Evolutionary conservation across 2,888 invertebrate genomes (phyloP).

Genomic region (Lathronympha strigana): DNA sequence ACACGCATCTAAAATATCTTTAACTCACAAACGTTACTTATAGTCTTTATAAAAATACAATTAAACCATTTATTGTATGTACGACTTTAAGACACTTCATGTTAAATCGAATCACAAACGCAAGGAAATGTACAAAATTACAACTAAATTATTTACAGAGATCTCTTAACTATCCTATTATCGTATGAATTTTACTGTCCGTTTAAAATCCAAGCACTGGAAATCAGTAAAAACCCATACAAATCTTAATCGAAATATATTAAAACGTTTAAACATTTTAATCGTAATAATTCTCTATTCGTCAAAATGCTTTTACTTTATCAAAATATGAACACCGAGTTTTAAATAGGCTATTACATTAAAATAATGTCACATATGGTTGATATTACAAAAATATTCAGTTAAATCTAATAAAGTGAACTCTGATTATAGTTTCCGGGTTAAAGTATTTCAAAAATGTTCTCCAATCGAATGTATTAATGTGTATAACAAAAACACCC

Average conservation of each 20-base stretch:
- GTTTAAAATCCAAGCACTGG: slow-evolving; percentile 24
- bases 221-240: slow-evolving; percentile 46
- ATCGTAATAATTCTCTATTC: slow-evolving; percentile 42
- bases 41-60: slow-evolving; percentile 72
- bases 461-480: background rate
- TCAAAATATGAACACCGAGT: slow-evolving; percentile 67
- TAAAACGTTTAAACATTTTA: slow-evolving; percentile 43
- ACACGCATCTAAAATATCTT: slow-evolving; percentile 29
- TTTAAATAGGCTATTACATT: slow-evolving; percentile 39
- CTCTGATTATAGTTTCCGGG: background rate
- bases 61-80: slow-evolving; percentile 56
- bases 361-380: slow-evolving; percentile 40
- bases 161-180: slow-evolving; percentile 49
- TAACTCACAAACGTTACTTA: slow-evolving; percentile 54
- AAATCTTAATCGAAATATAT: slow-evolving; percentile 44
- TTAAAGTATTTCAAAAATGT: background rate
- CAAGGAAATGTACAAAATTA: slow-evolving; percentile 47
- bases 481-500: background rate
- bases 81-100: slow-evolving; percentile 69
- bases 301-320: slow-evolving; percentile 51
- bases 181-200: slow-evolving; percentile 43
- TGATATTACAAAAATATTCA: slow-evolving; percentile 48
- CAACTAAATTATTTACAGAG: slow-evolving; percentile 56
- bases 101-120: slow-evolving; percentile 41
- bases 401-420: slow-evolving; percentile 26